These are phyloP conservation scores for Phylloscopus collybita DNA, from an alignment of 2,797 vertebrate species.

Conservation along the genomic window DNA sequence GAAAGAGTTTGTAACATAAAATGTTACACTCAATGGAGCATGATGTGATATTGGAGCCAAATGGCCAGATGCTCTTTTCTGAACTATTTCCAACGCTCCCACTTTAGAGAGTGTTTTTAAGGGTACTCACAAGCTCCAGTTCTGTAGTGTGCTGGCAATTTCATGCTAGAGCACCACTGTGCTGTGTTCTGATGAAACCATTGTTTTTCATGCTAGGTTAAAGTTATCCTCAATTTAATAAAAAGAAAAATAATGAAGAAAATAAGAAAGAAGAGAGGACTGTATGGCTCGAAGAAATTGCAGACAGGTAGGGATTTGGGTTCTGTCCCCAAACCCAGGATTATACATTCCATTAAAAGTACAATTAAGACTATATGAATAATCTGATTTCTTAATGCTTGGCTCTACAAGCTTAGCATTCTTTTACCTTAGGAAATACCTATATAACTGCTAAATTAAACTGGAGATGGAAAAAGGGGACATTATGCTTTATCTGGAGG, in stretches of 20 bases:
- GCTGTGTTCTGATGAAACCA: conserved; percentile 26
- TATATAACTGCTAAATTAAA: not conserved
- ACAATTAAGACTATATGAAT: not conserved
- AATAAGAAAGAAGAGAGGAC: not conserved
- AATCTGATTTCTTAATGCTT: not conserved
- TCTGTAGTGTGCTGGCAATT: conserved; percentile 28
- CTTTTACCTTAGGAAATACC: not conserved
- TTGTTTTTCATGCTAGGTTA: conserved; percentile 9
- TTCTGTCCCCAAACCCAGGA: not conserved
- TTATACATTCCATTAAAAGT: not conserved
- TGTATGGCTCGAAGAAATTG: not conserved
- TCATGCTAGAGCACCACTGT: conserved; percentile 41
- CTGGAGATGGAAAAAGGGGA: not conserved
- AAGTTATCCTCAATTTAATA: conserved; percentile 1
- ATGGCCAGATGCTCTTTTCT: conserved; percentile 61
- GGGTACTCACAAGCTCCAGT: conserved; percentile 16
- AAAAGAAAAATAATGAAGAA: not conserved
- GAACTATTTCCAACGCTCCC: conserved; percentile 55
- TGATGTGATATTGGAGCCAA: conserved; percentile 59
- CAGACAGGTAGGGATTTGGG: not conserved
- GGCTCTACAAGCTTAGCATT: not conserved
- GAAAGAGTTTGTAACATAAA: conserved; percentile 54
- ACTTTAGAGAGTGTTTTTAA: conserved; percentile 19
- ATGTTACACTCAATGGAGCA: conserved; percentile 42
- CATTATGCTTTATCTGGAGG: not conserved